A percentile compares a stretch with the other conserved stretches of the same genome.
These are phyloP conservation scores for Aleiodes sp. DNA, from an alignment of 1,140 invertebrate species.

Conservation along the genomic window DNA sequence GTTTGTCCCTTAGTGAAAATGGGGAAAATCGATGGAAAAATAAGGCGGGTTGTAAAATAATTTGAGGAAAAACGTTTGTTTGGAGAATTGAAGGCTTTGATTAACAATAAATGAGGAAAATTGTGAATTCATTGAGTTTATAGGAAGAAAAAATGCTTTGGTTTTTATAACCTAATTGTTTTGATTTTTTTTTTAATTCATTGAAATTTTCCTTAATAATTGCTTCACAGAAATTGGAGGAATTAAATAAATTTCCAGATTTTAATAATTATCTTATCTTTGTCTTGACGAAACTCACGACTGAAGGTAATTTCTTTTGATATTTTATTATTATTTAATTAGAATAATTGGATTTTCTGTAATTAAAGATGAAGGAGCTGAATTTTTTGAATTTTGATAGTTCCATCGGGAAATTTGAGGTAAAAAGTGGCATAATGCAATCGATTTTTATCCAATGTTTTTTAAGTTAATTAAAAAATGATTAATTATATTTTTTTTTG, in stretches of 20 bases:
- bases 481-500: no score
- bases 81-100: background rate
- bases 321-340: conserved; percentile 21
- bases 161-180: conserved; percentile 3
- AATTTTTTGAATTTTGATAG: no score
- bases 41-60: background rate
- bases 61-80: background rate
- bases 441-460: no score
- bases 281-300: conserved; percentile 93
- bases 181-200: background rate
- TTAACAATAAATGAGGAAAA: no score
- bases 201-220: conserved; percentile 67
- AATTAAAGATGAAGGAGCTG: background rate
- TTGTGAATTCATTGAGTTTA: no score
- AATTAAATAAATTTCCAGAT: conserved; percentile 97
- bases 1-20: background rate
- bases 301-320: conserved; percentile 74
- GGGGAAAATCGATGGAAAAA: background rate
- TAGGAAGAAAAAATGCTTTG: no score
- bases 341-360: background rate
- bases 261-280: conserved; percentile 99
- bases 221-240: conserved; percentile 90
- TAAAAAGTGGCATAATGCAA: no score
- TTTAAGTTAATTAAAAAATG: background rate
- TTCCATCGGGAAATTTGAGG: no score